Percentiles rank a stretch among this genome's conserved stretches.
Evolutionary conservation across 2,797 vertebrate species (phyloP).

Genomic region (Pantherophis vulpinus): DNA sequence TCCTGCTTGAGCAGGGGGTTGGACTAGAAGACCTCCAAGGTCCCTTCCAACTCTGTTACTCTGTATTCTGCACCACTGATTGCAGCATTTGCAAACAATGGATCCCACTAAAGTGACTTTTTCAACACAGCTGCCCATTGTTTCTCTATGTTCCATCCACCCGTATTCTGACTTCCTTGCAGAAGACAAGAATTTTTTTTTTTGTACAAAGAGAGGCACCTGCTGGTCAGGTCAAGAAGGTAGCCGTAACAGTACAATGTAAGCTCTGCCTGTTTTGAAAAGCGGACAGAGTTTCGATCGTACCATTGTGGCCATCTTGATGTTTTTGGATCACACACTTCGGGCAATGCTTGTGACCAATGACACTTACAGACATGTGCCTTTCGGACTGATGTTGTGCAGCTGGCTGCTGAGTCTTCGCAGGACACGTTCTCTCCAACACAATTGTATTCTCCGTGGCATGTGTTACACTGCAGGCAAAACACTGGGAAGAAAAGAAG

Average conservation of each 20-base stretch:
- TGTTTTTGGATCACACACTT: neutral
- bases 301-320: neutral
- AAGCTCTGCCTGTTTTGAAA: neutral
- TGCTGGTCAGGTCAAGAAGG: neutral
- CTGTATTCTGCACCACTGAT: neutral
- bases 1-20: neutral
- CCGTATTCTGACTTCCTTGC: neutral
- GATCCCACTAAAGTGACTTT: neutral
- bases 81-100: neutral
- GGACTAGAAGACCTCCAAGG: neutral
- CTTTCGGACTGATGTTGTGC: constrained; percentile 17
- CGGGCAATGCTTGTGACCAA: neutral
- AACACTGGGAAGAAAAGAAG: neutral
- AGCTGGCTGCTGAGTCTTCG: neutral
- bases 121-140: neutral
- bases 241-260: neutral
- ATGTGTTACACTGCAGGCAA: constrained; percentile 27
- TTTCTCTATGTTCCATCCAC: neutral
- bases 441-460: constrained; percentile 13
- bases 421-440: neutral
- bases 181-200: neutral
- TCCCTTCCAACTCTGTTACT: neutral
- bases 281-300: neutral
- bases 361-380: constrained; percentile 10
- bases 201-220: no score